Evolutionary conservation across 2,888 invertebrate species (phyloP), one percentile per base, ranked within the genome.

Genomic region (Autographa pulchrina): DNA sequence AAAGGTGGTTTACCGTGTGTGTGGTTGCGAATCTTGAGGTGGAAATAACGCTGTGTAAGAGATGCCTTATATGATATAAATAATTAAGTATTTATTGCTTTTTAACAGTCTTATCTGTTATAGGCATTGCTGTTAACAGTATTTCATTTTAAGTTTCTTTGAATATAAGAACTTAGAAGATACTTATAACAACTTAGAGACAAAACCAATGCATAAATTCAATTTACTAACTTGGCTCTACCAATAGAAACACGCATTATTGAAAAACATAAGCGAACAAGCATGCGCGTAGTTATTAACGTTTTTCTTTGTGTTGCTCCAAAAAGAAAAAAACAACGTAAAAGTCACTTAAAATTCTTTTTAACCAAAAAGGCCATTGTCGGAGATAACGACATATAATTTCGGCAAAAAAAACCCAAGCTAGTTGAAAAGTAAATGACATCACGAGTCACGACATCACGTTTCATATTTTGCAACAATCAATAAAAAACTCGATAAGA

Each of bases 401-500:
- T 69, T 69, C 69, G 32, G 9, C 5, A 41, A 43, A 62, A 43
- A 62, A 35, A 54, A 67, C 25, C n/a, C 31, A 61, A 63, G 54
- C 63, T 31, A 11, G 58, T 56, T 58, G 4, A 60, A 48, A 31
- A 67, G 66, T 20, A 48, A 74, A 65, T 70, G 35, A 67, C 61
- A 62, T 67, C 66, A 70, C 48, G 54, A 32, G 60, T 67, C 66
- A 70, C 48, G 54, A 32, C 56, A 56, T n/a, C 54, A 31, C 58
- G 32, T 61, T 58, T 58, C 11, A 20, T 20, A 43, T 76, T 69
- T 76, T 66, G 68, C 76, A 80, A 75, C 62, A 77, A 84, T 83
- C 79, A 73, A 83, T 83, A 82, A 80, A 68, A 79, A 70, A 66
- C 59, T 61, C 63, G 72, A 78, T 67, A 70, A 43, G 81, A 83